phyloP scores from a whole-genome alignment of 1,140 invertebrate genomes.

The Drosophila elegans region DNA sequence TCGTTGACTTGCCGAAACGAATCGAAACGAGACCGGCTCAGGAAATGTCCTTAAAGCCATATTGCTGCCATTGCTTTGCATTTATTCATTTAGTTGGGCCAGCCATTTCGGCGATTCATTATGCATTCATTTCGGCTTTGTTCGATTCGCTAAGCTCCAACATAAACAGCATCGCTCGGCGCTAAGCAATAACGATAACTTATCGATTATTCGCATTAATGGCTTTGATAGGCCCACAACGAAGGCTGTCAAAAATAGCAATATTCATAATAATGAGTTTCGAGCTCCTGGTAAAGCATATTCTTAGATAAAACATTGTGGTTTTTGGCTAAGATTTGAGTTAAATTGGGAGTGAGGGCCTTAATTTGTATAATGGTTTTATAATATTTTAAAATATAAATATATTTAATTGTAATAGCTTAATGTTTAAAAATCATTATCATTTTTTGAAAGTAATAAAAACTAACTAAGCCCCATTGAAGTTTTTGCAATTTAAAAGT shows the following conservation, averaged over 20 bases:
- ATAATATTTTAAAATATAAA: too few relatives aligned
- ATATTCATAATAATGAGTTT: slow-evolving; percentile 16
- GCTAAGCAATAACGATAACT: slow-evolving; percentile 31
- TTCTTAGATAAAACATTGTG: not conserved
- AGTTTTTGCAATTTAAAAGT: too few relatives aligned
- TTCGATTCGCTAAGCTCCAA: slow-evolving; percentile 28
- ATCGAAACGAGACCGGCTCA: not conserved
- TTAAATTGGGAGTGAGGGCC: not conserved
- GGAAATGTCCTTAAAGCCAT: slow-evolving; percentile 40
- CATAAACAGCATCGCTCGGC: slow-evolving; percentile 21
- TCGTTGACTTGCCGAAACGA: slow-evolving; percentile 62
- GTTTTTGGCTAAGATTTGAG: not conserved
- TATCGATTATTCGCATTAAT: slow-evolving; percentile 44
- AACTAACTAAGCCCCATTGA: too few relatives aligned
- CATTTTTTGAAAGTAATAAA: too few relatives aligned
- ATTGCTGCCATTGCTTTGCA: slow-evolving; percentile 47
- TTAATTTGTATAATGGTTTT: too few relatives aligned
- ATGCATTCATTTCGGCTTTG: slow-evolving; percentile 40
- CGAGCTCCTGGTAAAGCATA: slow-evolving; percentile 1
- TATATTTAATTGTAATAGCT: too few relatives aligned
- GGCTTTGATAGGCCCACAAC: slow-evolving; percentile 2
- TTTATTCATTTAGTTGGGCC: slow-evolving; percentile 50
- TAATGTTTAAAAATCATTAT: too few relatives aligned
- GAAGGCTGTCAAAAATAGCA: slow-evolving; percentile 20
- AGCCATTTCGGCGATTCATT: slow-evolving; percentile 33